Conservation (phyloP, 2,113 vertebrate genomes). For the Pomatorhinus ruficollis region DNA sequence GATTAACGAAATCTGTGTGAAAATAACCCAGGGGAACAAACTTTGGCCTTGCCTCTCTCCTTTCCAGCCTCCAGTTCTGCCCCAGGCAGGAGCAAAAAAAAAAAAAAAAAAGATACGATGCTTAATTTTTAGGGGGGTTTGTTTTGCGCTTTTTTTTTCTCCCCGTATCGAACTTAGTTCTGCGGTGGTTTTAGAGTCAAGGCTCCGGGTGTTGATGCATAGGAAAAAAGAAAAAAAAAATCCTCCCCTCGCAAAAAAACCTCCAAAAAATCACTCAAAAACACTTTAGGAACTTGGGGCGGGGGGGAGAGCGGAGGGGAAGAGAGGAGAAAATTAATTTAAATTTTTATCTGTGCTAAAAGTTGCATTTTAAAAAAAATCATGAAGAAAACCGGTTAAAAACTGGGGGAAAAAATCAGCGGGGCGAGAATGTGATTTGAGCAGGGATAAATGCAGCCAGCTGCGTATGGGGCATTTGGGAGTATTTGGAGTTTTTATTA, state of each 20-base stretch:
- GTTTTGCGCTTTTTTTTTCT: fast-evolving
- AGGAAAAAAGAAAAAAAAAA: background rate
- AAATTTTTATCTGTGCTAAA: background rate
- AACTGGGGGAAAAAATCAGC: fast-evolving
- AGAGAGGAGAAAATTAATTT: background rate
- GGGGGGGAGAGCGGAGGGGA: fast-evolving
- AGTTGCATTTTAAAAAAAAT: background rate
- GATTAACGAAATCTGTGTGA: background rate
- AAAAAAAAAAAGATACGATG: background rate
- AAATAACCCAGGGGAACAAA: background rate
- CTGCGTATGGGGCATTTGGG: background rate
- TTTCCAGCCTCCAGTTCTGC: background rate
- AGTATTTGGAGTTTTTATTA: background rate
- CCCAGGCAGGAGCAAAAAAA: too few species aligned
- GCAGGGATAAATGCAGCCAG: background rate
- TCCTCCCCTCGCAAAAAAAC: too few species aligned
- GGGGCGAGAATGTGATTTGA: background rate
- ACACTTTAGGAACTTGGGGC: fast-evolving
- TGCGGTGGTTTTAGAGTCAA: background rate
- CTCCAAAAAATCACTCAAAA: background rate
- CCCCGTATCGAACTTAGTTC: background rate
- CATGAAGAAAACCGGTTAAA: fast-evolving
- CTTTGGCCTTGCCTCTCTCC: background rate
- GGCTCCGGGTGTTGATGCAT: background rate
- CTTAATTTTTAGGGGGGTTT: fast-evolving